Percentiles rank a stretch among this genome's conserved stretches.
Conservation (phyloP, 2,888 invertebrate species). For the Drosophila yooni region DNA sequence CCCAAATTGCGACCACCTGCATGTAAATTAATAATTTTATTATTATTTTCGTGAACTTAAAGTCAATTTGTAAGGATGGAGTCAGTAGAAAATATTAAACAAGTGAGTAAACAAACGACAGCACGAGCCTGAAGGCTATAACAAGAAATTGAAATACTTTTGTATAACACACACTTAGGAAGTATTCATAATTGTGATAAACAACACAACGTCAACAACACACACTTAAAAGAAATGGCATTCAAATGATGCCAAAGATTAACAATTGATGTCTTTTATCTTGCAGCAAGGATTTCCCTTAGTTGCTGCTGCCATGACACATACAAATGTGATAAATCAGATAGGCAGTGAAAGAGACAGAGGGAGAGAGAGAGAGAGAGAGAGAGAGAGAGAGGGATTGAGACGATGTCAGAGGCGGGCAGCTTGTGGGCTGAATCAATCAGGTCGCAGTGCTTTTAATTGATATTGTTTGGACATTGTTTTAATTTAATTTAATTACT, state of each 20-base stretch:
- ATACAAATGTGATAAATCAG: conserved; percentile 53
- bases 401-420: conserved; percentile 21
- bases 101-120: not conserved
- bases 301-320: conserved; percentile 9
- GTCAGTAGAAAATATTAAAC: conserved; percentile 14
- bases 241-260: conserved; percentile 48
- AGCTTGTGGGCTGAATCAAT: conserved; percentile 57
- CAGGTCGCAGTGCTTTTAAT: conserved; percentile 65
- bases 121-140: not conserved
- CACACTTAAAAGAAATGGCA: conserved; percentile 10
- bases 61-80: conserved; percentile 4
- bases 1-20: conserved; percentile 2
- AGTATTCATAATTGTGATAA: conserved; percentile 65
- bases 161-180: conserved; percentile 29
- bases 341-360: not conserved
- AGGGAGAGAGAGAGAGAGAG: not conserved
- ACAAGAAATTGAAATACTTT: not conserved
- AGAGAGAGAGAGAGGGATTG: conserved; percentile 8
- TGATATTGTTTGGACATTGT: conserved; percentile 69
- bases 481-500: conserved; percentile 69
- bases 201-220: conserved; percentile 2
- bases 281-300: conserved; percentile 33
- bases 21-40: not conserved
- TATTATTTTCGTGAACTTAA: not conserved
- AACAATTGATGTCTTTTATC: conserved; percentile 50